A percentile compares a stretch with the other conserved stretches of the same genome.
Conservation (phyloP, 2,113 vertebrate genomes). For the Aphelocoma coerulescens region DNA sequence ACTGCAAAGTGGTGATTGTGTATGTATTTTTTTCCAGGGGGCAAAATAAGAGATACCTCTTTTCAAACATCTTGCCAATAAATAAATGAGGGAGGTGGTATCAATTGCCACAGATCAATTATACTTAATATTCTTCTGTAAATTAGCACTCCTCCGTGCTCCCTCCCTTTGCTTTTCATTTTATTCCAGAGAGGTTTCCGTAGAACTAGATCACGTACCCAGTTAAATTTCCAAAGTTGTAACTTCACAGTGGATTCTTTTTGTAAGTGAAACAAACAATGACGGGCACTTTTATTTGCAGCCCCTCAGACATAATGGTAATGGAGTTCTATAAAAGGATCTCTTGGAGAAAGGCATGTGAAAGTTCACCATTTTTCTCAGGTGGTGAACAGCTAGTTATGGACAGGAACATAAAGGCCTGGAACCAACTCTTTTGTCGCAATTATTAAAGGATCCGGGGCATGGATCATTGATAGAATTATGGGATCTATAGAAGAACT, state of each 20-base stretch:
- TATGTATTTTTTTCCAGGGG: background rate
- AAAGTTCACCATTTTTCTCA: background rate
- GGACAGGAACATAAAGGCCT: background rate
- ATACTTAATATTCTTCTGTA: background rate
- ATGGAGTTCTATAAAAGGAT: background rate
- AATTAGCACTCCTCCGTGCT: background rate
- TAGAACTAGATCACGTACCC: background rate
- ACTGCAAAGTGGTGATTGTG: background rate
- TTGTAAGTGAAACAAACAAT: background rate
- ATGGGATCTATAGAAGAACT: too few species aligned
- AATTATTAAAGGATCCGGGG: too few species aligned
- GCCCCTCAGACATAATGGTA: background rate
- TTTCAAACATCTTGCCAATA: background rate
- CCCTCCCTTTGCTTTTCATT: background rate
- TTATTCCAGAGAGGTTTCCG: background rate
- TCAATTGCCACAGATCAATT: background rate
- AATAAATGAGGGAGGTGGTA: background rate
- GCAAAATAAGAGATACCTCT: background rate
- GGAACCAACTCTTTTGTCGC: background rate
- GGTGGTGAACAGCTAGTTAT: background rate
- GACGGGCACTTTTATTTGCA: background rate
- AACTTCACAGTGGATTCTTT: background rate
- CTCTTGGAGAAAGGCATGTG: background rate
- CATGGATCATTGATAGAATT: too few species aligned
- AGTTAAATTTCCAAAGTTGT: background rate